A percentile compares a stretch with the other conserved stretches of the same genome.
phyloP scores from a whole-genome alignment of 2,797 vertebrate species.

The Pseudochirops cupreus region DNA sequence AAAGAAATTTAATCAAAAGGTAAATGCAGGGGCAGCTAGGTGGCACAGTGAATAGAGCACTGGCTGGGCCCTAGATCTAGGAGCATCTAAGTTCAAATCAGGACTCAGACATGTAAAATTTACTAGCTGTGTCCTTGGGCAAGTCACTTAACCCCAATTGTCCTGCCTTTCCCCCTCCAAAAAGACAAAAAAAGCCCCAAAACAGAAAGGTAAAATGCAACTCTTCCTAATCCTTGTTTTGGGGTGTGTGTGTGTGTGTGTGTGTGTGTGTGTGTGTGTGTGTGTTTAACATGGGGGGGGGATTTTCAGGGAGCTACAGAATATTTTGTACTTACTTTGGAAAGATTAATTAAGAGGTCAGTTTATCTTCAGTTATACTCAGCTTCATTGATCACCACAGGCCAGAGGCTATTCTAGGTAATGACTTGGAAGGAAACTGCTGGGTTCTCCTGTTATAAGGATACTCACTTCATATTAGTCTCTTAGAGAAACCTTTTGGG shows the following conservation, averaged over 20 bases:
- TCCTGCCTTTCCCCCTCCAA: no score
- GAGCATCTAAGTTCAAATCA: no score
- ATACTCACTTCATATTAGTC: slow-evolving; percentile 56
- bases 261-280: no score
- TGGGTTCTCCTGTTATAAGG: slow-evolving; percentile 46
- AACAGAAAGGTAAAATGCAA: slow-evolving; percentile 26
- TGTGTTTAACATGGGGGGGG: slow-evolving; percentile 24
- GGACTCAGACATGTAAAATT: no score
- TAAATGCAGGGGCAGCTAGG: slow-evolving; percentile 36
- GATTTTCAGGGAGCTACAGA: slow-evolving; percentile 48
- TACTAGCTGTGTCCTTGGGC: no score
- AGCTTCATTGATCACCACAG: slow-evolving; percentile 49
- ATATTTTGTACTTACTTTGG: slow-evolving; percentile 51
- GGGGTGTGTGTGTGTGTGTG: no score
- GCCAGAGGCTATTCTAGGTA: slow-evolving; percentile 57
- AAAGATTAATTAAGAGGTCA: slow-evolving; percentile 67
- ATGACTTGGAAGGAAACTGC: slow-evolving; percentile 52
- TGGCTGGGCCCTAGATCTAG: no score
- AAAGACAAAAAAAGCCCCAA: no score
- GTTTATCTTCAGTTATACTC: slow-evolving; percentile 67
- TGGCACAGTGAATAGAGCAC: no score
- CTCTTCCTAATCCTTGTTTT: slow-evolving; percentile 45
- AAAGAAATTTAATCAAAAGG: slow-evolving; percentile 58
- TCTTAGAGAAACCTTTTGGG: slow-evolving; percentile 55
- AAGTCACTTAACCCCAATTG: no score